Evolutionary conservation across 2,888 invertebrate species (phyloP).

Genomic region (Catocala sponsa): DNA sequence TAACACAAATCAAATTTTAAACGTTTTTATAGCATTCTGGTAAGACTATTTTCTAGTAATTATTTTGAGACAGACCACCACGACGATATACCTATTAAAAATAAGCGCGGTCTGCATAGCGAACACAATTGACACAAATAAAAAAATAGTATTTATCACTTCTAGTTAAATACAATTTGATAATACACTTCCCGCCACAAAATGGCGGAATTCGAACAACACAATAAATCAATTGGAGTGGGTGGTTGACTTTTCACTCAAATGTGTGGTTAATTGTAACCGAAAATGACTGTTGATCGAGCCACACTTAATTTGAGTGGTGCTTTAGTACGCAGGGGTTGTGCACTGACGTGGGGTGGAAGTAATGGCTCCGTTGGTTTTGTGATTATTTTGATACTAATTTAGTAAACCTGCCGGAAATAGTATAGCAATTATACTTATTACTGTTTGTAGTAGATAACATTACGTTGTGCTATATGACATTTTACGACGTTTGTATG

Average conservation of each 20-base stretch:
- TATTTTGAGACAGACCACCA: no score
- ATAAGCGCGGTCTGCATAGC: no score
- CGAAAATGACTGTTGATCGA: constrained; percentile 88
- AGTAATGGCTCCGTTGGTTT: constrained; percentile 78
- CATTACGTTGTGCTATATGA: constrained; percentile 16
- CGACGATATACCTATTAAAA: no score
- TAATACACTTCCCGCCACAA: constrained; percentile 76
- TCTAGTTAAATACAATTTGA: constrained; percentile 54
- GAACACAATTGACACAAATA: no score
- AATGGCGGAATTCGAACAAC: constrained; percentile 84
- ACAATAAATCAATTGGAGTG: constrained; percentile 89
- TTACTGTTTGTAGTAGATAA: constrained; percentile 53
- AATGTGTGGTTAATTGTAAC: constrained; percentile 88
- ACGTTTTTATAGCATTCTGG: no score
- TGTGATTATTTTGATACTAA: constrained; percentile 81
- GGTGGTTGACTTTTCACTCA: constrained; percentile 89
- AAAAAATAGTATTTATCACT: constrained; percentile 23
- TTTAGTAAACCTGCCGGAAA: constrained; percentile 71
- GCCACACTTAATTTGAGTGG: constrained; percentile 88
- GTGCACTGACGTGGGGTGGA: constrained; percentile 63
- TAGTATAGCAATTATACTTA: constrained; percentile 65
- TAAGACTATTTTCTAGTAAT: no score
- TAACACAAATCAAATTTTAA: no score
- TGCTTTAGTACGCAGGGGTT: constrained; percentile 77
- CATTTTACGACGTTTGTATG: neutral